Evolutionary conservation across 2,797 vertebrate genomes (phyloP).

Genomic region (Channa striata): DNA sequence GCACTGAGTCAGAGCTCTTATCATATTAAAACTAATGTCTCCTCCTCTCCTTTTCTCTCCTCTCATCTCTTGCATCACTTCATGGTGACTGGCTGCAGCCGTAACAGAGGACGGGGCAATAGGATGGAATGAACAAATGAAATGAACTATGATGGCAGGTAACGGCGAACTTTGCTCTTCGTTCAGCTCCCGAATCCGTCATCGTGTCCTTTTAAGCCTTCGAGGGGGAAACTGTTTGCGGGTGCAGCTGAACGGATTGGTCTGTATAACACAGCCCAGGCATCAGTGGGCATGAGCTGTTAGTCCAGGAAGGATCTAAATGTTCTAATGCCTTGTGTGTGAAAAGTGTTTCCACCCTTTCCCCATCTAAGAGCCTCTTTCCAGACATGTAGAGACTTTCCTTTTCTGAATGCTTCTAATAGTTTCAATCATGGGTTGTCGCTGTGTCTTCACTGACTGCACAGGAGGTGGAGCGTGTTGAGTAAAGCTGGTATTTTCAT

Average conservation of each 20-base stretch:
- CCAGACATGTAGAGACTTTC: too few relatives aligned
- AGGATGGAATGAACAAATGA: conserved; percentile 25
- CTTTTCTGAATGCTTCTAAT: too few relatives aligned
- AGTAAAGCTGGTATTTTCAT: too few relatives aligned
- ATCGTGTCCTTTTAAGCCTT: conserved; percentile 18
- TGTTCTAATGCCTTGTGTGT: not conserved
- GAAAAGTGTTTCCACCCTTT: not conserved
- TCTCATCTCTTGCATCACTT: not conserved
- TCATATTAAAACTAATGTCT: conserved; percentile 26
- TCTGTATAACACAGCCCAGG: conserved; percentile 7
- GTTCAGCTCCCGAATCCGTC: conserved; percentile 26
- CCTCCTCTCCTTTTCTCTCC: not conserved
- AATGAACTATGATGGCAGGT: not conserved
- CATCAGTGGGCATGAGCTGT: not conserved
- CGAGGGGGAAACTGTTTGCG: conserved; percentile 2
- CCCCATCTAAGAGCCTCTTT: not conserved
- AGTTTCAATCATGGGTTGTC: too few relatives aligned
- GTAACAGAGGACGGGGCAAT: conserved; percentile 15
- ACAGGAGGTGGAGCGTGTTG: too few relatives aligned
- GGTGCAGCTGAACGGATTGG: conserved; percentile 10
- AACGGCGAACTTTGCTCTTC: conserved; percentile 19
- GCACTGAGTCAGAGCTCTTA: conserved; percentile 52
- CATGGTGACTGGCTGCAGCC: conserved; percentile 7
- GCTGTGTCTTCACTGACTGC: too few relatives aligned
- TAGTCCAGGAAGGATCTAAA: not conserved